A percentile compares a stretch with the other conserved stretches of the same genome.
phyloP scores from a whole-genome alignment of 2,888 invertebrate genomes.

The Piscicola geometra region DNA sequence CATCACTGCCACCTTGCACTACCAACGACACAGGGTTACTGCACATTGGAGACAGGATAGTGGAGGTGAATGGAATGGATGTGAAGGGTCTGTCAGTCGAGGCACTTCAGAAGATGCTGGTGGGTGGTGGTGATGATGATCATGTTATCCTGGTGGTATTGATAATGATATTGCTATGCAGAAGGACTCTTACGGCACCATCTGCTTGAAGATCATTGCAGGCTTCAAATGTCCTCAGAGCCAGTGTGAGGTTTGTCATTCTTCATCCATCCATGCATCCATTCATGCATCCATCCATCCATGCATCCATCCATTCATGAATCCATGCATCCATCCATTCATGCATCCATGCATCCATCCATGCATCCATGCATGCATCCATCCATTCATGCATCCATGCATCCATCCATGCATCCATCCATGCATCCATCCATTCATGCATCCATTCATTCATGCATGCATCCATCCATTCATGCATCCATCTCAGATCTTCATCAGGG shows the following conservation, averaged over 20 bases:
- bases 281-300: neutral
- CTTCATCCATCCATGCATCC: neutral
- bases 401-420: neutral
- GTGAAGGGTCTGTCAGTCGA: constrained; percentile 95
- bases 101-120: constrained; percentile 88
- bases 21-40: constrained; percentile 81
- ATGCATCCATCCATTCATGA: neutral
- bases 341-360: constrained; percentile 1
- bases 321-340: constrained; percentile 6
- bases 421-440: neutral
- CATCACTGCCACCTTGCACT: too few species aligned
- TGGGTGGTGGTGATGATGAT: constrained; percentile 41
- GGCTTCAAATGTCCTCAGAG: constrained; percentile 94
- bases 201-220: constrained; percentile 97
- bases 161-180: constrained; percentile 42
- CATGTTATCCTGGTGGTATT: too few species aligned
- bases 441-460: too few species aligned
- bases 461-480: too few species aligned
- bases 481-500: constrained; percentile 91
- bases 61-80: constrained; percentile 92
- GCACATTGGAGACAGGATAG: constrained; percentile 97
- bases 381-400: neutral
- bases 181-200: constrained; percentile 89
- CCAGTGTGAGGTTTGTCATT: constrained; percentile 82
- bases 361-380: neutral